Percentiles rank a stretch among this genome's conserved stretches.
Evolutionary conservation across 2,797 vertebrate species (phyloP).

Genomic region (Octomys mimax): DNA sequence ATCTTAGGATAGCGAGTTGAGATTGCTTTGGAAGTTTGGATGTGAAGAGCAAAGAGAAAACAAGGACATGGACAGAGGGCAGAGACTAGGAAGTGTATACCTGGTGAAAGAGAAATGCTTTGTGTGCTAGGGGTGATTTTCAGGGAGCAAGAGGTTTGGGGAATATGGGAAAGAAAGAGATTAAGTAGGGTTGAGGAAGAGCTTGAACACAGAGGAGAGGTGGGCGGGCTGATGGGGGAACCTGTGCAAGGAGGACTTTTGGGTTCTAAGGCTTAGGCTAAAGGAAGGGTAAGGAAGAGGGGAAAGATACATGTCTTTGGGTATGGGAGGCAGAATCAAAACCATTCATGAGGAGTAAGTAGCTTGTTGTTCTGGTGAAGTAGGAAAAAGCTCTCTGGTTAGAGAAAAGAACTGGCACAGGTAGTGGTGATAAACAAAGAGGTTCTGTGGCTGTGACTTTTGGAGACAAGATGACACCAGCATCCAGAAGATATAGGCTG

Average conservation of each 20-base stretch:
- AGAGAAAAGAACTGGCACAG: neutral
- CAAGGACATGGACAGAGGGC: neutral
- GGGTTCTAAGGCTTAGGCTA: neutral
- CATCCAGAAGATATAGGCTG: constrained; percentile 34
- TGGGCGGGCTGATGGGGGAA: neutral
- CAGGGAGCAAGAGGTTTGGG: neutral
- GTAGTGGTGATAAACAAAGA: constrained; percentile 6
- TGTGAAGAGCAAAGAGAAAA: neutral
- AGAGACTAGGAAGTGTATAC: neutral
- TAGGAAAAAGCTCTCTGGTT: neutral
- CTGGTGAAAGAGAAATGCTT: neutral
- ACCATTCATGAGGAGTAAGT: neutral
- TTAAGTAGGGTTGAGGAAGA: neutral
- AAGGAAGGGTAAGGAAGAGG: neutral
- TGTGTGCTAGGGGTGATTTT: neutral
- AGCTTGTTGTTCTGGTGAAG: neutral
- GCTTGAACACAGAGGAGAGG: neutral
- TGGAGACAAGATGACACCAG: neutral
- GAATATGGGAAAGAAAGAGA: neutral
- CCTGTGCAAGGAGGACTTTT: neutral
- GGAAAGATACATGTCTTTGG: neutral
- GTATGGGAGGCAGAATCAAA: neutral
- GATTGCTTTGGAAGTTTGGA: neutral
- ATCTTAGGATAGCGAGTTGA: neutral
- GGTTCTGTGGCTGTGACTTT: neutral